Evolutionary conservation across 2,888 invertebrate genomes (phyloP).

Genomic region (Leucophenga maculata): DNA sequence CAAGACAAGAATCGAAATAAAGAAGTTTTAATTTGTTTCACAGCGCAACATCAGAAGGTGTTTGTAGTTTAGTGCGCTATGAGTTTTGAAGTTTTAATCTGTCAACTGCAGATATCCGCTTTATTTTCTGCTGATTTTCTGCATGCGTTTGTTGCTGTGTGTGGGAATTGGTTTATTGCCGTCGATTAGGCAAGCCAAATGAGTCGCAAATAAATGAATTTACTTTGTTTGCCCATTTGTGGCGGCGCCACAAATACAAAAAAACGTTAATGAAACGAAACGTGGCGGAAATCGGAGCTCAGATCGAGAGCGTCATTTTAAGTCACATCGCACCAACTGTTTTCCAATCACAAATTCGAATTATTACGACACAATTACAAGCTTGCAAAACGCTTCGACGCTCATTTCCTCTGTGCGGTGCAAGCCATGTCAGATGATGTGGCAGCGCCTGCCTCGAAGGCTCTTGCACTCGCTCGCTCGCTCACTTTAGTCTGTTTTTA

Average conservation of each 20-base stretch:
- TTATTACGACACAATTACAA: constrained; percentile 65
- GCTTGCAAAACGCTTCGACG: constrained; percentile 40
- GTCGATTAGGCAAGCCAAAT: constrained; percentile 3
- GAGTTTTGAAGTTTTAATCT: not conserved
- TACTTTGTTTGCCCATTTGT: constrained; percentile 14
- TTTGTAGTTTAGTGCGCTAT: constrained; percentile 16
- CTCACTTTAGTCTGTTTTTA: constrained; percentile 26
- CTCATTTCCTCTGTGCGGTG: constrained; percentile 8
- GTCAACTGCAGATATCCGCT: not conserved
- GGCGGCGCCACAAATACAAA: constrained; percentile 4
- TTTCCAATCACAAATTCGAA: constrained; percentile 42
- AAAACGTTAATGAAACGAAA: no score
- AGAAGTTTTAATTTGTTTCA: constrained; percentile 54
- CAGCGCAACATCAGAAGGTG: not conserved
- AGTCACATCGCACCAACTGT: constrained; percentile 18
- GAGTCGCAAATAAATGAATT: constrained; percentile 16
- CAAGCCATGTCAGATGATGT: no score
- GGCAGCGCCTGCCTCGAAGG: not conserved
- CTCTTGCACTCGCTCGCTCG: constrained; percentile 6
- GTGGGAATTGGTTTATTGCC: constrained; percentile 22
- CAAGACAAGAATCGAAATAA: constrained; percentile 56
- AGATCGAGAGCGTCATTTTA: constrained; percentile 5
- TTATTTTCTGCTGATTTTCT: not conserved
- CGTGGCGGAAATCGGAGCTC: constrained; percentile 7
- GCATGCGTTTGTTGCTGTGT: not conserved